Conservation (phyloP, 2,113 vertebrate species). For the Tyrannus savana region DNA sequence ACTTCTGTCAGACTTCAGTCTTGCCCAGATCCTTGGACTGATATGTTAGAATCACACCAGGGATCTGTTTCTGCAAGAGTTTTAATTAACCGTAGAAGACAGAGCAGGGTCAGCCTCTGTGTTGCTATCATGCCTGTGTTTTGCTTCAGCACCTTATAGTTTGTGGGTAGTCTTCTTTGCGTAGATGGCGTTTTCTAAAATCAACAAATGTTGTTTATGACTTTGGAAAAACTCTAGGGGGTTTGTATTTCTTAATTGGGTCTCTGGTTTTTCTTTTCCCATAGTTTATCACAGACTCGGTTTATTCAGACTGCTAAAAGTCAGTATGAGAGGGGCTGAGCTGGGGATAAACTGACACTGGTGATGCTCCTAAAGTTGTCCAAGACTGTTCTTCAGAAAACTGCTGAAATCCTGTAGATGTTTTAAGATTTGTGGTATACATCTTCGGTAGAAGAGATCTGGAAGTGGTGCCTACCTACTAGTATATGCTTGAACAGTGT, state of each 20-base stretch:
- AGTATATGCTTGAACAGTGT: not conserved
- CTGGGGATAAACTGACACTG: not conserved
- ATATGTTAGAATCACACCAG: constrained; percentile 6
- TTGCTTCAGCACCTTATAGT: not conserved
- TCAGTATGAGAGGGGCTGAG: not conserved
- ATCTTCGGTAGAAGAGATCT: not conserved
- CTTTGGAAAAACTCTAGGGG: not conserved
- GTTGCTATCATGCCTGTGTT: not conserved
- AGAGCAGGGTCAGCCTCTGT: not conserved
- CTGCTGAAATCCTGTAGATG: not conserved
- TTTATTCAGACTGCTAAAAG: constrained; percentile 4
- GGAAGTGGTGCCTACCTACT: not conserved
- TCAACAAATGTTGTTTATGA: not conserved
- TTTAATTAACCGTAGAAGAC: constrained; percentile 58
- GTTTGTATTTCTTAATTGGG: not conserved
- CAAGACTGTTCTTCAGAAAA: not conserved
- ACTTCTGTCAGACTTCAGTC: constrained; percentile 6
- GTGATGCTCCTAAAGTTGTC: not conserved
- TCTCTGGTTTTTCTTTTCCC: not conserved
- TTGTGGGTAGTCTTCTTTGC: not conserved
- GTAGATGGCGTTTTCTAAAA: not conserved
- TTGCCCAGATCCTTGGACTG: not conserved
- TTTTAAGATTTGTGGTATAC: not conserved
- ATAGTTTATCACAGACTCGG: not conserved
- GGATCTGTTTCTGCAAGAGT: constrained; percentile 29